A percentile compares a stretch with the other conserved stretches of the same genome.
phyloP scores from a whole-genome alignment of 2,888 invertebrate species.

The Ypsolopha sequella region DNA sequence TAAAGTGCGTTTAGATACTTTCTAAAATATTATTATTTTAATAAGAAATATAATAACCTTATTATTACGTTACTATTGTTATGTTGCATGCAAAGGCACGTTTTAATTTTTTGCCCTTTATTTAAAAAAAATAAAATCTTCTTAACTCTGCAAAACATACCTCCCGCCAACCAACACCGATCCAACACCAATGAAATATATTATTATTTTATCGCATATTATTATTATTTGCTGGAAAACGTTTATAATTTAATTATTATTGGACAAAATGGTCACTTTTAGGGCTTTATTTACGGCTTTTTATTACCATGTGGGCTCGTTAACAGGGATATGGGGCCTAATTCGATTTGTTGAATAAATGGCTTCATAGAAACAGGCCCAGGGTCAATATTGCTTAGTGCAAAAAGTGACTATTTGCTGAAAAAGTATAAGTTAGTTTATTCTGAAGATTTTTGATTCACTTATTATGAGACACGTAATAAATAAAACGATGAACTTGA shows the following conservation, averaged over 20 bases:
- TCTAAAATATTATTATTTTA: not conserved
- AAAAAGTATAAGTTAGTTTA: too few species aligned
- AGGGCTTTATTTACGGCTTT: conserved; percentile 21
- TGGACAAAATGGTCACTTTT: conserved; percentile 29
- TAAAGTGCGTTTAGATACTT: not conserved
- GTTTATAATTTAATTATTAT: conserved; percentile 24
- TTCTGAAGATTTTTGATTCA: too few species aligned
- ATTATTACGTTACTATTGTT: not conserved
- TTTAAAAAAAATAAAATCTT: not conserved
- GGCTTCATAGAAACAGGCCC: too few species aligned
- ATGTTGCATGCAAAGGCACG: not conserved
- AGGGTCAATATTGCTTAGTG: too few species aligned
- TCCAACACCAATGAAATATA: conserved; percentile 2
- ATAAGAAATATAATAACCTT: not conserved
- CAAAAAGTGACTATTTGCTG: too few species aligned
- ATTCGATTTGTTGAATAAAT: too few species aligned
- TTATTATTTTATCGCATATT: conserved; percentile 2
- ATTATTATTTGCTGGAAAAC: conserved; percentile 2
- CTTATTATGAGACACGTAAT: too few species aligned
- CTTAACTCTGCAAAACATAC: not conserved
- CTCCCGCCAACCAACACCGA: not conserved
- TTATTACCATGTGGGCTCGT: not conserved
- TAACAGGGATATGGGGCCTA: not conserved
- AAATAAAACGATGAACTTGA: too few species aligned
- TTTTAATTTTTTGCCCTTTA: not conserved